Percentiles rank a stretch among this genome's conserved stretches.
phyloP scores from a whole-genome alignment of 2,113 vertebrate genomes.

The Proterorhinus semilunaris region DNA sequence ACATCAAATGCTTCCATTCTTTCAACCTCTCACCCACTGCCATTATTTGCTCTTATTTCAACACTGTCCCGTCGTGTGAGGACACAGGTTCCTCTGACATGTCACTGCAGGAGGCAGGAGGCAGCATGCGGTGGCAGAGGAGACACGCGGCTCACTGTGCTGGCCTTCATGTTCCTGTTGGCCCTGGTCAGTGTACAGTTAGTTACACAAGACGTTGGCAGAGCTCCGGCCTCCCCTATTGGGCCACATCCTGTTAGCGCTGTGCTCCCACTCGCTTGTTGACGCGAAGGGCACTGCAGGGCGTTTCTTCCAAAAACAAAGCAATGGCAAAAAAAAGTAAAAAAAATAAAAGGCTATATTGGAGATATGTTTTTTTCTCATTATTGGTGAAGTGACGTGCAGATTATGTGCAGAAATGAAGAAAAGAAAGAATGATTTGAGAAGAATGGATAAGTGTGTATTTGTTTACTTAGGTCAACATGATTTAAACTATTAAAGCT shows the following conservation, averaged over 20 bases:
- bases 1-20: background rate
- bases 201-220: conserved; percentile 58
- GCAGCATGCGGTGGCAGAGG: conserved; percentile 43
- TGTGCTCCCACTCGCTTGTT: conserved; percentile 59
- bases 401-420: background rate
- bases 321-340: conserved; percentile 36
- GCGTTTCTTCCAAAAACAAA: conserved; percentile 55
- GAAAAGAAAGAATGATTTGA: no score
- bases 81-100: conserved; percentile 48
- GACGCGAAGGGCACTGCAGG: conserved; percentile 65
- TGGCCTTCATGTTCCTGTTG: conserved; percentile 32
- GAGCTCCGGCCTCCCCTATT: conserved; percentile 33
- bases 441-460: no score
- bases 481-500: no score
- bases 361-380: conserved; percentile 36
- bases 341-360: conserved; percentile 14
- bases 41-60: background rate
- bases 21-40: background rate
- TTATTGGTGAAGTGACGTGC: conserved; percentile 26
- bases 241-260: conserved; percentile 65
- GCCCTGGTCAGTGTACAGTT: conserved; percentile 34
- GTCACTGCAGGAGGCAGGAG: conserved; percentile 7
- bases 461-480: no score
- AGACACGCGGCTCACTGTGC: background rate
- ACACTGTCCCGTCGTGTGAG: background rate